Base-by-base conservation (phyloP, 2,888 invertebrate genomes). In the Netelia fuscicornis region DNA sequence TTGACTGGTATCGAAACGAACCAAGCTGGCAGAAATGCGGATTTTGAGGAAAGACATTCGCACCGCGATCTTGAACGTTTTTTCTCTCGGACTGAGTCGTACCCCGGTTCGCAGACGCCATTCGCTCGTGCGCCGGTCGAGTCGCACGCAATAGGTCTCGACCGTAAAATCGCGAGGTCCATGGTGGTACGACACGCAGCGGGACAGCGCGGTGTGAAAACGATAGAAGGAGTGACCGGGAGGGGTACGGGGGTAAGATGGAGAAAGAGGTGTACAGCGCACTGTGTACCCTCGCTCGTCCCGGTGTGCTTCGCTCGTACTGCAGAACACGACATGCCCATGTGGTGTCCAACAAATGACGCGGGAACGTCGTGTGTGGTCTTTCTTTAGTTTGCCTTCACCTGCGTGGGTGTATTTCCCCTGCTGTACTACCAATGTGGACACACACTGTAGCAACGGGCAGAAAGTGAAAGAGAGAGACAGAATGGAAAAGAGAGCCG, bases 341-440 rank as follows among this genome's bases (percentile, higher is more conserved):
- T 89, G 90, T 90, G 91, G 90, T 91, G 92, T 92, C 91, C 92
- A 91, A 92, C 93, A 93, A 93, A 93, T 93, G 93, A 93, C 92
- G 91, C 90, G 90, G 90, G 90, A 87, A 83, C 92, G 85, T 91
- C 92, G 92, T 92, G 93, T 93, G 93, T 93, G 93, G 93, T 92
- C 92, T 82, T 76, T 82, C 85, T 85, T 85, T 85, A 65, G 82
- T 82, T 77, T 54, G 52, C 71, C 82, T 17, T 90, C 90, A 90
- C 91, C 90, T 90, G 82, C 92, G 93, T 91, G 92, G 91, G 93
- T 90, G 93, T 90, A 88, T 89, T 86, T 86, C 79, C 85, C 87
- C 81, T 75, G 84, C 42, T 71, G 56, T n/a, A n/a, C 10, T 71
- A 64, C 64, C 64, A 52, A 74, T 79, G 75, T 65, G 79, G 65